Conservation (phyloP, 1,140 invertebrate species). For the Samia ricini region DNA sequence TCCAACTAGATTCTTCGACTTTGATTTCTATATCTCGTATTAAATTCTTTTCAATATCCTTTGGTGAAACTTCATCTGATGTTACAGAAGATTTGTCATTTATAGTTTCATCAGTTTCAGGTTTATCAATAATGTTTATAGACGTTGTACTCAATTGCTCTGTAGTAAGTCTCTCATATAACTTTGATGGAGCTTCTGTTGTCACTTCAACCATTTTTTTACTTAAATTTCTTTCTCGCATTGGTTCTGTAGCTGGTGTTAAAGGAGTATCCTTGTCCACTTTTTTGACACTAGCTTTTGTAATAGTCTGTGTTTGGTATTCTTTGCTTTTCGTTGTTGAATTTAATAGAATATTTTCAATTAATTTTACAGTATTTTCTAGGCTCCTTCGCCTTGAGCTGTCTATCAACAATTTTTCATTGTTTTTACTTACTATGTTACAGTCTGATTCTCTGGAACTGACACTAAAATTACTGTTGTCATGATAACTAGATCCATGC, state of each 20-base stretch:
- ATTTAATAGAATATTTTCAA: slow-evolving; percentile 61
- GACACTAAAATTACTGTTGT: slow-evolving; percentile 20
- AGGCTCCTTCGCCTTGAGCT: slow-evolving; percentile 49
- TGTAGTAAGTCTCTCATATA: neutral
- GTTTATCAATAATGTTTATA: neutral
- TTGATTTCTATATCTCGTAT: slow-evolving; percentile 31
- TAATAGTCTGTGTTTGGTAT: neutral
- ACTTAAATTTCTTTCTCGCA: neutral
- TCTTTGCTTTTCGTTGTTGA: slow-evolving; percentile 17
- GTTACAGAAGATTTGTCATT: neutral
- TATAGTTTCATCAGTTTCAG: neutral
- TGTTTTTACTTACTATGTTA: slow-evolving; percentile 33
- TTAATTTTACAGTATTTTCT: slow-evolving; percentile 61
- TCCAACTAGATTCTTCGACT: slow-evolving; percentile 37
- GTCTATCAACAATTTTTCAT: slow-evolving; percentile 25
- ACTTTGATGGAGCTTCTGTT: neutral
- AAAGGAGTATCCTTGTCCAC: neutral
- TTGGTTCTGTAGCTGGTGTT: neutral
- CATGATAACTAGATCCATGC: slow-evolving; percentile 31
- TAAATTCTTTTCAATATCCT: neutral
- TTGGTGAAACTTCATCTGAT: neutral
- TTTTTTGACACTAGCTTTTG: neutral
- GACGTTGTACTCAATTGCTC: neutral
- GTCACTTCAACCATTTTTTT: neutral
- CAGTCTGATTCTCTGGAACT: slow-evolving; percentile 16